phyloP scores from a whole-genome alignment of 1,140 invertebrate species.

The Eumaeus atala region DNA sequence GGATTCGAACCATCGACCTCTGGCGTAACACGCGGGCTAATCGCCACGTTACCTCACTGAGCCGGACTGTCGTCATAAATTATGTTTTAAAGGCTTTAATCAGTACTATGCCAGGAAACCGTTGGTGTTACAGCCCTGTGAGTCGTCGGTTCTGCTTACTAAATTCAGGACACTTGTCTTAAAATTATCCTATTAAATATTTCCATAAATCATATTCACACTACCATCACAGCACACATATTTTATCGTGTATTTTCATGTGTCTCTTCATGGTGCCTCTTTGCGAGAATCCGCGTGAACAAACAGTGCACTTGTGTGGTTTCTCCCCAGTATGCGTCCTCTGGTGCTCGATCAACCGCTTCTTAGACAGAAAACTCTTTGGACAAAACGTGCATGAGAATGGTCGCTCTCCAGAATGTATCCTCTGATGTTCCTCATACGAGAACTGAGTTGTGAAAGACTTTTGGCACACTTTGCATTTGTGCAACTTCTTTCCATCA shows the following conservation, averaged over 20 bases:
- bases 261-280: conserved; percentile 73
- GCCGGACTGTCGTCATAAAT: no score
- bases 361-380: conserved; percentile 58
- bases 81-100: no score
- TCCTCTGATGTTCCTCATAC: conserved; percentile 74
- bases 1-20: no score
- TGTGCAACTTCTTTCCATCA: conserved; percentile 76
- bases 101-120: no score
- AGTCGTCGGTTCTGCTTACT: no score
- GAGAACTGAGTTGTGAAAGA: conserved; percentile 69
- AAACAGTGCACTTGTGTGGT: conserved; percentile 79
- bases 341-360: conserved; percentile 71
- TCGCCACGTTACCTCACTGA: no score
- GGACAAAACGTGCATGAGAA: conserved; percentile 78
- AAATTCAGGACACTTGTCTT: no score
- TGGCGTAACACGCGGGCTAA: no score
- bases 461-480: conserved; percentile 78
- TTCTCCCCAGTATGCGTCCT: conserved; percentile 82
- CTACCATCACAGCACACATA: conserved; percentile 10
- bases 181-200: no score
- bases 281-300: conserved; percentile 75
- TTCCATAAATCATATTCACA: not conserved
- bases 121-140: no score
- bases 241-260: conserved; percentile 67
- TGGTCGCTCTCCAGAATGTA: conserved; percentile 77